Percentiles rank a stretch among this genome's conserved stretches.
phyloP scores from a whole-genome alignment of 2,113 vertebrate species.

The Lasiurus cinereus region DNA sequence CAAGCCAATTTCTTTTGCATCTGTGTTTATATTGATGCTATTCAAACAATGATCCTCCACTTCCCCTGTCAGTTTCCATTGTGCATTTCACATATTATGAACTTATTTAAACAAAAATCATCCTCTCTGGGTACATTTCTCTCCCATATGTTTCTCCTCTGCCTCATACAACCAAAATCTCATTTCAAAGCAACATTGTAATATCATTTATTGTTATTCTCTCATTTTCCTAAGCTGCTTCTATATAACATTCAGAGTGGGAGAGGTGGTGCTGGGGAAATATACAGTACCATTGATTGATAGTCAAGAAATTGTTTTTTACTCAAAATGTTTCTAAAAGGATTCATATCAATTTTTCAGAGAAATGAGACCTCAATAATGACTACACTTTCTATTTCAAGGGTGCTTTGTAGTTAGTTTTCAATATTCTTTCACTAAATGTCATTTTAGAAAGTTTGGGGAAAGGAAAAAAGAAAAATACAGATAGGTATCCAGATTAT shows the following conservation, averaged over 20 bases:
- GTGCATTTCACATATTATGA: constrained; percentile 53
- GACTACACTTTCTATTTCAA: not conserved
- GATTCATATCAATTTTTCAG: constrained; percentile 54
- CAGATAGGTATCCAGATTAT: constrained; percentile 14
- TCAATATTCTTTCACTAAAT: constrained; percentile 47
- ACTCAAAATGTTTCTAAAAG: constrained; percentile 47
- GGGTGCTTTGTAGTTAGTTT: constrained; percentile 56
- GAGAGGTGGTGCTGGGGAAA: not conserved
- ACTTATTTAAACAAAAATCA: constrained; percentile 77
- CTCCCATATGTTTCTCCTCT: constrained; percentile 60
- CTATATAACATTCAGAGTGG: constrained; percentile 17
- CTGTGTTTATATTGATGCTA: constrained; percentile 81
- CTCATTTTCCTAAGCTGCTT: constrained; percentile 69
- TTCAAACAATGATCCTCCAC: constrained; percentile 78
- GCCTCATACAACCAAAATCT: constrained; percentile 67
- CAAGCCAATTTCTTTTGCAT: constrained; percentile 75
- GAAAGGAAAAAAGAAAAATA: not conserved
- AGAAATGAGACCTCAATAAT: not conserved
- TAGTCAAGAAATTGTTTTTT: constrained; percentile 21
- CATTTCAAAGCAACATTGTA: constrained; percentile 57
- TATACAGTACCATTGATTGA: not conserved
- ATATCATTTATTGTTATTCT: constrained; percentile 65
- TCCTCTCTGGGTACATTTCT: constrained; percentile 65
- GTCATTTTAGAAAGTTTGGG: constrained; percentile 43
- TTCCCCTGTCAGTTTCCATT: constrained; percentile 76